Evolutionary conservation across 2,888 invertebrate genomes (phyloP), one percentile per base, ranked within the genome.

Genomic region (Marasmarcha lunaedactyla): DNA sequence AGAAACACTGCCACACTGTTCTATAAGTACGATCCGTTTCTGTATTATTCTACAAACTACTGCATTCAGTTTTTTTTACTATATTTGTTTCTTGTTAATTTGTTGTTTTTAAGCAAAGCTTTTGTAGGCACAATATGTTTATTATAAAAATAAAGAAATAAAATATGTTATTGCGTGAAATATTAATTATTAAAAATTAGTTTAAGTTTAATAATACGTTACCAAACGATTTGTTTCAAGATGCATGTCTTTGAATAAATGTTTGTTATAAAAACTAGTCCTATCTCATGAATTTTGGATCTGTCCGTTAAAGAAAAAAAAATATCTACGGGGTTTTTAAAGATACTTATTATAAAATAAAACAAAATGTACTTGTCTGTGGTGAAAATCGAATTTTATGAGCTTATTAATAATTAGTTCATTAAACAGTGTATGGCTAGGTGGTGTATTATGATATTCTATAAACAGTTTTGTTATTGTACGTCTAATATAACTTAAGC

Each of bases 331-430:
- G 54, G 63, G 71, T 74, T 69, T 68, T 68, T 71, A 73, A n/a
- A 71, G 66, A 66, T 71, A 68, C 64, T 65, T 66, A 66, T 57
- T 49, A 52, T 53, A 57, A 55, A 54, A 36, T 33, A 55, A 55
- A 65, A 69, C 63, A 73, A 71, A 70, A 66, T 55, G 64, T 73
- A 72, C 70, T 76, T 34, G 63, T 79, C 76, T 78, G 77, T 76
- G 78, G 79, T 79, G 70, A 71, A 71, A 76, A 81, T 77, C 81
- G 79, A 81, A 81, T 78, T 78, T 73, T 74, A 81, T 64, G 81
- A 83, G 81, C 81, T 83, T 83, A 83, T 74, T 74, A 71, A 71
- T 70, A 71, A 70, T 74, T 76, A 71, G 71, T 71, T 73, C 65
- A 64, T 61, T 69, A 20, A 20, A 20, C 20, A 69, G 68, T 67